These are phyloP conservation scores for Tetragonula clypearis DNA, from an alignment of 1,140 invertebrate genomes.

Conservation along the genomic window DNA sequence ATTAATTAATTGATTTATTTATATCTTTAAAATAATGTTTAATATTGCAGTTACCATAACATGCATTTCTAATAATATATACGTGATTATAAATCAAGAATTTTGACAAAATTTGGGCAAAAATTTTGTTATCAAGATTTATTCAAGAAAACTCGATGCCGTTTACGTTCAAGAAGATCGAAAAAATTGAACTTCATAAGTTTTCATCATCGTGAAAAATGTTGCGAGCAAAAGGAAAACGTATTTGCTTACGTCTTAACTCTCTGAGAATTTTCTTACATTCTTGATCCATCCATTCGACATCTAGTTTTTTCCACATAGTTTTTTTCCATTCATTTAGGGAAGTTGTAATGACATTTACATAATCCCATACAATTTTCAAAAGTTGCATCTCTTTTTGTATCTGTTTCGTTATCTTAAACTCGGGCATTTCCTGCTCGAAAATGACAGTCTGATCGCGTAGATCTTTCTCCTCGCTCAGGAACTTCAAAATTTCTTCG, in stretches of 20 bases:
- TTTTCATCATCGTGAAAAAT: background rate
- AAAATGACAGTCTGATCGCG: constrained; percentile 91
- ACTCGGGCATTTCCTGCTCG: constrained; percentile 92
- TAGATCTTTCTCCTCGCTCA: constrained; percentile 86
- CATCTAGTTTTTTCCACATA: constrained; percentile 95
- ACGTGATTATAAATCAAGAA: background rate
- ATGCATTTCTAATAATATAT: background rate
- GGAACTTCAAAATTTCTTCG: constrained; percentile 86
- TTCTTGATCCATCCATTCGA: constrained; percentile 96
- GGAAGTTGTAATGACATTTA: constrained; percentile 89
- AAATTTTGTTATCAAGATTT: background rate
- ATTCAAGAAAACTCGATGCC: background rate
- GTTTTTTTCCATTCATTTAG: constrained; percentile 96
- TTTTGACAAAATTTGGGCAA: background rate
- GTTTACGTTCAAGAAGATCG: background rate
- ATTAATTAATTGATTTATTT: no score
- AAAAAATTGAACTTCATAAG: background rate
- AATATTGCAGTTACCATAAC: no score
- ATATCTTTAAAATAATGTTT: no score
- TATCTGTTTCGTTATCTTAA: constrained; percentile 88
- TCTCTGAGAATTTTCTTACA: constrained; percentile 96
- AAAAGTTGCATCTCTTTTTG: constrained; percentile 90
- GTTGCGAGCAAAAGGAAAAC: background rate
- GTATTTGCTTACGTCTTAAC: constrained; percentile 82
- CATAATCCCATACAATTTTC: constrained; percentile 95